These are phyloP conservation scores for Sminthurides bifidus DNA, from an alignment of 1,140 invertebrate species.

Conservation along the genomic window DNA sequence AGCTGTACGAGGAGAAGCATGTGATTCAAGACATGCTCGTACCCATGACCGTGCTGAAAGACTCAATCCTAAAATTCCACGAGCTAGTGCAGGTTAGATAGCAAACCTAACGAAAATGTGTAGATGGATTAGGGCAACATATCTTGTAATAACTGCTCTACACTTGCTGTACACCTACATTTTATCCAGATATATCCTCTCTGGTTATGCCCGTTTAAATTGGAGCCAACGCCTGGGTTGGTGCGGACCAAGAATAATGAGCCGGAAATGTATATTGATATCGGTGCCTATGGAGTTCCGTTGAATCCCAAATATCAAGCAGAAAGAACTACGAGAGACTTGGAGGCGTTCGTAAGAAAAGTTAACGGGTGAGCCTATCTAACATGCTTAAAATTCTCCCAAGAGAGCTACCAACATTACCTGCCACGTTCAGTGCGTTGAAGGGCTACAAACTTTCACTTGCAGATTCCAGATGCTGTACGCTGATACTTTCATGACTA, in stretches of 20 bases:
- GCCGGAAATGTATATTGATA: conserved; percentile 58
- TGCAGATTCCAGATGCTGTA: conserved; percentile 71
- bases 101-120: neutral
- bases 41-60: conserved; percentile 49
- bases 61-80: conserved; percentile 53
- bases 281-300: conserved; percentile 68
- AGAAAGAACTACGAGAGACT: conserved; percentile 49
- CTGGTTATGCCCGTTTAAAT: conserved; percentile 69
- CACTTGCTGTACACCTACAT: neutral
- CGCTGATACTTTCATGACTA: conserved; percentile 64
- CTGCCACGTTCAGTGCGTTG: neutral
- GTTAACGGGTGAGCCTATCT: conserved; percentile 47
- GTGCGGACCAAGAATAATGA: conserved; percentile 43
- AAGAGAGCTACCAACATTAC: neutral
- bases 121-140: neutral
- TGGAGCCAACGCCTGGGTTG: conserved; percentile 57
- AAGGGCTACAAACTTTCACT: conserved; percentile 1
- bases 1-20: conserved; percentile 64
- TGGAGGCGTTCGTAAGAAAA: conserved; percentile 58
- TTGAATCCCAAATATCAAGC: conserved; percentile 50
- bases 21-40: conserved; percentile 77
- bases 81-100: conserved; percentile 50
- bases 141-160: neutral
- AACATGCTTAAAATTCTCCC: neutral
- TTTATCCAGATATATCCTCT: conserved; percentile 58